Conservation (phyloP, 2,113 vertebrate genomes). For the Nothobranchius kuhntae region DNA sequence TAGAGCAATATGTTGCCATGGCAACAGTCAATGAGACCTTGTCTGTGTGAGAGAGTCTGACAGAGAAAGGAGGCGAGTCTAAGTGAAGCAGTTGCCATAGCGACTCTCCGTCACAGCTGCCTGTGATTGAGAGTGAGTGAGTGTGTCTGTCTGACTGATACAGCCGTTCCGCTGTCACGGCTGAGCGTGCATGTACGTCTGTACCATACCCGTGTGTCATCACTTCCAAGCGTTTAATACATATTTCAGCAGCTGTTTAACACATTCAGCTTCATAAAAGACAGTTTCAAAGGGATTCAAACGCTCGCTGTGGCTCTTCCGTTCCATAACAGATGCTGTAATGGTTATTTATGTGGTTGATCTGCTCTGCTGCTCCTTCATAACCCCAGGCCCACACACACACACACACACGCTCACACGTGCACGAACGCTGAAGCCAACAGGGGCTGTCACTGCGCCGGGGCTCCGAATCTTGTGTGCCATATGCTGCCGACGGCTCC, state of each 20-base stretch:
- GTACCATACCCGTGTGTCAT: background rate
- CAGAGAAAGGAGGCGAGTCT: constrained; percentile 47
- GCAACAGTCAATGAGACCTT: constrained; percentile 74
- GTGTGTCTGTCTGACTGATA: constrained; percentile 42
- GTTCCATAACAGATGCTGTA: constrained; percentile 55
- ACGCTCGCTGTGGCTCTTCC: constrained; percentile 24
- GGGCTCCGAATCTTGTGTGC: constrained; percentile 44
- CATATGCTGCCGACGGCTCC: constrained; percentile 60
- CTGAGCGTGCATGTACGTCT: constrained; percentile 5
- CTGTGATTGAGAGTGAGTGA: constrained; percentile 45
- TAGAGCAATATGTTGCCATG: constrained; percentile 66
- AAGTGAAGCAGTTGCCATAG: constrained; percentile 79
- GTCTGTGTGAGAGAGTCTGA: constrained; percentile 60
- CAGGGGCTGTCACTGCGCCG: constrained; percentile 52
- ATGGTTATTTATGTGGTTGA: constrained; percentile 69
- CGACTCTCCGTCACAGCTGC: constrained; percentile 69
- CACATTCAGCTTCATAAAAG: constrained; percentile 3
- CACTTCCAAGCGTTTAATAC: constrained; percentile 23
- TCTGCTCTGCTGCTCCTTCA: constrained; percentile 55
- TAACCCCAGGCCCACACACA: constrained; percentile 45
- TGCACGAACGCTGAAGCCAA: constrained; percentile 34
- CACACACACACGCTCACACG: constrained; percentile 1
- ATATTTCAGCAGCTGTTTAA: constrained; percentile 27
- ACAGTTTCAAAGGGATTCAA: constrained; percentile 25
- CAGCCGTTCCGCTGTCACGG: constrained; percentile 11